Base-by-base conservation (phyloP, 2,888 invertebrate species). In the Brachynemurus nebulosus region DNA sequence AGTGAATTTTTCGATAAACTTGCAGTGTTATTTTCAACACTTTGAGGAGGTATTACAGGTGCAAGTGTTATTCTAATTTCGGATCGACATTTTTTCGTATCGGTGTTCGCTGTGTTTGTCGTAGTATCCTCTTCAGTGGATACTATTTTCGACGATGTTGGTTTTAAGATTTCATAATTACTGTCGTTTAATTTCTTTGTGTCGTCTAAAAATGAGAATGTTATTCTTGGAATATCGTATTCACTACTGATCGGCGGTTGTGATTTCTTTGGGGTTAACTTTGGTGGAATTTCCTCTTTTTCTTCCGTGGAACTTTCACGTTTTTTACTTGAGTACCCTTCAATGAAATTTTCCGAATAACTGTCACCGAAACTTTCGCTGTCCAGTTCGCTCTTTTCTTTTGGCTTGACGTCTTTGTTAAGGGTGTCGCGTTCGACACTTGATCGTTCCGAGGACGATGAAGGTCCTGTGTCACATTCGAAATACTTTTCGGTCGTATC, bases 151-250 rank as follows among this genome's bases (percentile, higher is more conserved):
- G n/a, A n/a, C n/a, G n/a, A n/a, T n/a, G n/a, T 59, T 54, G 46
- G 55, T 52, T 20, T 53, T 44, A 45, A 48, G 4, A 51, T 46
- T 39, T 50, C 47, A 37, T 50, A 49, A 7, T 47, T 44, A 21
- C 43, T 44, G 23, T 48, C 44, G 2, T 34, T 5, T 16, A n/a
- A 21, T 16, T 37, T 23, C 11, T 27, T 42, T 20, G 36, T 45
- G 34, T 49, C 48, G 40, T 62, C 63, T 47, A 62, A 61, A 54
- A 64, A 65, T 40, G 60, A 61, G 47, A 66, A 66, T 47, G 62
- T 61, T 33, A 66, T 66, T 46, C 57, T 61, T 5, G 66, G 66
- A 14, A 66, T 63, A 42, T 64, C 65, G 45, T 61, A 62, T 42
- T 60, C 59, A 42, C 54, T 60, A 42, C 55, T 50, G 36, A 42